Conservation (phyloP, 1,140 invertebrate species). For the Macrosteles quadrilineatus region DNA sequence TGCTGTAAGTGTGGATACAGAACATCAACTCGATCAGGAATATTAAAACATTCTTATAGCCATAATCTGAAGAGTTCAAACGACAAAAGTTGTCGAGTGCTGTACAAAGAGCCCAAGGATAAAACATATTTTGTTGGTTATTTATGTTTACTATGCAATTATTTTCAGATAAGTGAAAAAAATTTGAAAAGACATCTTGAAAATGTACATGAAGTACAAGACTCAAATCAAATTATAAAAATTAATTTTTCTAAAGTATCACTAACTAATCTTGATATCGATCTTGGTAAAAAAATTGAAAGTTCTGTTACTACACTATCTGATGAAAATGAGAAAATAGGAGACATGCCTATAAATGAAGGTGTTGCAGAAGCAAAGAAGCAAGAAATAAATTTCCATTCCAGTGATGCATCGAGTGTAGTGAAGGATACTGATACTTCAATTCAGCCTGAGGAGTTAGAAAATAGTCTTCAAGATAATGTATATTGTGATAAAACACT, state of each 20-base stretch:
- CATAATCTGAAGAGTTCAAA: neutral
- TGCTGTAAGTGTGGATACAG: constrained; percentile 14
- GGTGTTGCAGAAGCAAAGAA: too few species aligned
- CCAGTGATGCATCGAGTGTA: too few species aligned
- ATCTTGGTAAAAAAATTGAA: too few species aligned
- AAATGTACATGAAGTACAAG: neutral
- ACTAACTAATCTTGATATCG: too few species aligned
- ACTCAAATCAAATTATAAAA: neutral
- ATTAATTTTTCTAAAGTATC: neutral
- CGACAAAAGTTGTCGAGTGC: neutral
- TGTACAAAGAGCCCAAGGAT: neutral
- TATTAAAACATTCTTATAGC: neutral
- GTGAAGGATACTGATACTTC: too few species aligned
- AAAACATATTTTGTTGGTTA: neutral
- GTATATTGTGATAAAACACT: too few species aligned
- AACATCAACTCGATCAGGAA: neutral
- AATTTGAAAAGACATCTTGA: neutral
- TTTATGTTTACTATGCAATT: constrained; percentile 13
- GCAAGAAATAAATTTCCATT: too few species aligned
- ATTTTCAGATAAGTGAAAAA: neutral
- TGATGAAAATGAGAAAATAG: too few species aligned
- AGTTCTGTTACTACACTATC: too few species aligned
- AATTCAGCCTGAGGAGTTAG: too few species aligned
- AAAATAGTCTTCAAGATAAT: too few species aligned
- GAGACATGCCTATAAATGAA: too few species aligned